Conservation (phyloP, 2,113 vertebrate species). For the Gambusia affinis region DNA sequence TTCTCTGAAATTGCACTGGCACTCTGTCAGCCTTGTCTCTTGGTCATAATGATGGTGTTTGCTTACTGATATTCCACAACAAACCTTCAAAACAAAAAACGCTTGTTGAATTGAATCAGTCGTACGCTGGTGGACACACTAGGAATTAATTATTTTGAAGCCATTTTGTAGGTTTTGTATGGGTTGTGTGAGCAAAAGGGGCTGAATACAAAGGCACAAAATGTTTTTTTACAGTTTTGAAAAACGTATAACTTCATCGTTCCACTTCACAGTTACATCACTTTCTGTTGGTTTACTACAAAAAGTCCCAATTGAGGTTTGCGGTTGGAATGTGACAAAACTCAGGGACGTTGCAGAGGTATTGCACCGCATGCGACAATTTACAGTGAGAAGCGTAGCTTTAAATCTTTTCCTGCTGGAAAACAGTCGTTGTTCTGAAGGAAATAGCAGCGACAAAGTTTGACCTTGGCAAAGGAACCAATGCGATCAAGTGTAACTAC, state of each 20-base stretch:
- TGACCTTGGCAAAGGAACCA: constrained; percentile 12
- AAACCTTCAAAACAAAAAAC: no score
- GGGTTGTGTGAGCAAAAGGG: background rate
- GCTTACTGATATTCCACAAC: no score
- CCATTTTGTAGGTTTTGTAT: background rate
- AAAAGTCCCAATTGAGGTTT: background rate
- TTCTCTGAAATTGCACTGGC: no score
- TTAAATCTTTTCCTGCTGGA: background rate
- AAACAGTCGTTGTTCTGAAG: background rate
- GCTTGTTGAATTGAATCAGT: no score
- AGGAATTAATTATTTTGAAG: background rate
- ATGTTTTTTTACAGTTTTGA: background rate
- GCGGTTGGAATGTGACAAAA: background rate
- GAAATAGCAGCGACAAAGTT: constrained; percentile 12
- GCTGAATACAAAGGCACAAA: background rate
- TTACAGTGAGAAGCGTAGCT: background rate
- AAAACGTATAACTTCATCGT: background rate
- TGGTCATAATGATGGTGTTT: no score
- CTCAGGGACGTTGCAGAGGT: background rate
- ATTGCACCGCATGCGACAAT: background rate
- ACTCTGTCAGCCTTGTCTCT: no score
- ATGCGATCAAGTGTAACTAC: constrained; percentile 22
- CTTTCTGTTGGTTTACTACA: background rate
- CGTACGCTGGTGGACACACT: no score
- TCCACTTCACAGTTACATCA: background rate